Base-by-base conservation (phyloP, 2,797 vertebrate species). In the Aldrovandia affinis region DNA sequence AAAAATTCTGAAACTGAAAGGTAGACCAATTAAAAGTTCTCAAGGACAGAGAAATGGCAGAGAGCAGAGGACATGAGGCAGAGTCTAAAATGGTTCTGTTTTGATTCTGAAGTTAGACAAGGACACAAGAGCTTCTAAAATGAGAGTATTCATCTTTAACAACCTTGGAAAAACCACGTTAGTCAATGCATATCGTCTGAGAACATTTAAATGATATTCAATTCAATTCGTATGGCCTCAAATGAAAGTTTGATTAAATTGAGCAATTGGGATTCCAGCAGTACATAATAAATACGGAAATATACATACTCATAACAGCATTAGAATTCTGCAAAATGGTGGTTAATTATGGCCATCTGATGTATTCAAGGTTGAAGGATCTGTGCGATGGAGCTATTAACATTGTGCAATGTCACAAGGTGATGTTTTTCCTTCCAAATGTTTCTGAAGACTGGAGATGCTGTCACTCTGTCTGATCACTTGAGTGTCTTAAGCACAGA, bases 81-180 rank as follows among this genome's bases (percentile, higher is more conserved):
- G 61, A 7, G 54, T 80, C 44, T 28, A 83, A 88, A 87, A 84
- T 85, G 87, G 79, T 80, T 77, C 70, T 18, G 77, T 81, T 88
- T 81, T 81, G 77, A 81, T 18, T 81, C 1, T 78, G 6, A 86
- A 86, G 83, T 78, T 44, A 20, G 44, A 81, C 59, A 52, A 86
- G 87, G 85, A 89, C 86, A 88, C 84, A 85, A 83, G 83, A 80
- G 65, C 81, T 83, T 86, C 82, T 84, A 59, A 85, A 63, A 82
- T 84, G 80, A 77, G 85, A 78, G 50, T 61, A 84, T 86, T 85
- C 89, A 83, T 84, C 81, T 78, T 57, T 63, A 73, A 61, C 61
- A 84, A 79, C 80, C 80, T 42, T 25, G 4, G 30, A 14, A 47
- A 42, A 59, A 44, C 39, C 70, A 75, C 22, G 2, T 25, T 42